Percentiles rank a stretch among this genome's conserved stretches.
Evolutionary conservation across 2,113 vertebrate genomes (phyloP).

Genomic region (Xenus cinereus): DNA sequence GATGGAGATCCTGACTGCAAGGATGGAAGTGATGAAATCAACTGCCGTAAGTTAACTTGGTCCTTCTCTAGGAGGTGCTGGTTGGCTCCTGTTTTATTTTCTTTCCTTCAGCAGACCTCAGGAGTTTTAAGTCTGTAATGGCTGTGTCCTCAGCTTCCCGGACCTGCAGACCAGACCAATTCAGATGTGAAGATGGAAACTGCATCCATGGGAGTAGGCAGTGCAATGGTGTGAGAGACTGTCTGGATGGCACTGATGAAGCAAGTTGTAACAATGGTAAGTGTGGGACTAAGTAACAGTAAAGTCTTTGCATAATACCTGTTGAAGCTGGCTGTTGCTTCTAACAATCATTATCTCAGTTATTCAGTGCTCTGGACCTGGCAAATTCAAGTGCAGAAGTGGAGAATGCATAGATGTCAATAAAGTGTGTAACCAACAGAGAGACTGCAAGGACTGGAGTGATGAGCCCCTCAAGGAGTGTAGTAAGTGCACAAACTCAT

Average conservation of each 20-base stretch:
- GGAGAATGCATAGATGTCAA: conserved; percentile 93
- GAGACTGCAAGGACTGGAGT: conserved; percentile 97
- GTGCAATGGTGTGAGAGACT: conserved; percentile 91
- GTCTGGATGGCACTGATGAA: conserved; percentile 91
- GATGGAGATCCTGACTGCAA: conserved; percentile 96
- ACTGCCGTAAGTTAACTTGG: conserved; percentile 86
- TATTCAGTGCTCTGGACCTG: conserved; percentile 89
- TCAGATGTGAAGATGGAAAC: conserved; percentile 91
- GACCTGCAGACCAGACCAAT: conserved; percentile 91
- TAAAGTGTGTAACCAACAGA: conserved; percentile 92
- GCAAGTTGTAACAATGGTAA: conserved; percentile 87
- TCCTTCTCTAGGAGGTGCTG: not conserved
- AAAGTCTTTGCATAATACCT: not conserved
- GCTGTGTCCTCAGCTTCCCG: conserved; percentile 79
- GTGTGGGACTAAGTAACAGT: not conserved
- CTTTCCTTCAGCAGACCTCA: not conserved
- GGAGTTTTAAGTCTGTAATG: not conserved
- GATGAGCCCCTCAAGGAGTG: conserved; percentile 96
- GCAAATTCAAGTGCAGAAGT: conserved; percentile 94
- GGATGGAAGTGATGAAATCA: conserved; percentile 92
- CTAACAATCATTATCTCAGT: conserved; percentile 68
- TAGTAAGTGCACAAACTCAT: conserved; percentile 79
- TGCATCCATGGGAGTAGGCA: conserved; percentile 89
- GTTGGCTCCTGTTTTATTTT: not conserved
- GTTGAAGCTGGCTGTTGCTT: not conserved